Evolutionary conservation across 2,888 invertebrate species (phyloP), one percentile per base, ranked within the genome.

Genomic region (Anthrax anthrax): DNA sequence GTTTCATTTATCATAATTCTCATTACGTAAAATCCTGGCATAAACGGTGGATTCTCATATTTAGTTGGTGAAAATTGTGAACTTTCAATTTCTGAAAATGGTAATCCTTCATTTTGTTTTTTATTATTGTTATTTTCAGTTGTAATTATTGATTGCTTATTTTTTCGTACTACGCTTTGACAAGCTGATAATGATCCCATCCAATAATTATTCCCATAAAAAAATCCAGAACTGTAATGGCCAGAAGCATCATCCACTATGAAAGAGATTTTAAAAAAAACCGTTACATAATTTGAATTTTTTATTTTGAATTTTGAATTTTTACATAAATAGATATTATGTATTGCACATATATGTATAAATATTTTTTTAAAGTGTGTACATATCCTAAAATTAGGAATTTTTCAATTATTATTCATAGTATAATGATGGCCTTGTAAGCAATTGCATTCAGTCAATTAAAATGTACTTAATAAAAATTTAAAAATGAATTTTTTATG

Each of bases 191-290:
- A 72, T 1, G 85, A 85, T 46, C 84, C 85, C 49, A 81, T 77
- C 84, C 84, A 85, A 66, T 81, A 85, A 64, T 82, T 80, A 67
- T 85, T 85, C 47, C 84, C 85, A 75, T 83, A 84, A 69, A 81
- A 83, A 74, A 83, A 84, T 65, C 83, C 83, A 2, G 81, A 78
- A 14, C 81, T 78, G 64, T 85, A 84, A 51, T 82, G 76, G 0
- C 84, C 84, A 58, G 81, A 81, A 18, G 85, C 81, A 62, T 79
- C 78, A 54, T 76, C 75, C 76, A 78, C 78, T 79, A 62, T n/a
- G 37, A 70, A 71, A 23, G 23, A 23, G 8, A 23, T 14, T 23
- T 18, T 2, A 14, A 23, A 6, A 19, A 12, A 38, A 38, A 38
- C 9, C 12, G n/a, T n/a, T n/a, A n/a, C n/a, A n/a, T n/a, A n/a